Percentiles rank a stretch among this genome's conserved stretches.
Conservation (phyloP, 1,140 invertebrate species). For the Drosophila tropicalis region DNA sequence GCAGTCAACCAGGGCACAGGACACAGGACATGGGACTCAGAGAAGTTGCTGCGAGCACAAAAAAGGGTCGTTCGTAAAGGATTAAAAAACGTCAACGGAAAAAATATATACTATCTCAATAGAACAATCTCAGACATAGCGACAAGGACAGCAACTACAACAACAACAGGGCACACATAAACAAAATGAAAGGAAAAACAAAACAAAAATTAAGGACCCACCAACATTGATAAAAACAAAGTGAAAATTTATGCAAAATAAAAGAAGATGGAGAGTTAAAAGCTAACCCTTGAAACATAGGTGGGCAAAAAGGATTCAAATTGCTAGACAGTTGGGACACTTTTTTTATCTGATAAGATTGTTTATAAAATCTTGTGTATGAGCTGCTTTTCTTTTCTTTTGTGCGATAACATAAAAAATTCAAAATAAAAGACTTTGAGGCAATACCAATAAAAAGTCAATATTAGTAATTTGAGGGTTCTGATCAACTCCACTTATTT, state of each 20-base stretch:
- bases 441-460: neutral
- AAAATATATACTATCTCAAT: conserved; percentile 74
- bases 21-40: conserved; percentile 14
- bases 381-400: conserved; percentile 15
- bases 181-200: conserved; percentile 39
- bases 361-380: conserved; percentile 39
- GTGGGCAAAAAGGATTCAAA: conserved; percentile 26
- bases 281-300: conserved; percentile 30
- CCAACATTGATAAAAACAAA: conserved; percentile 71
- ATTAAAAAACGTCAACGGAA: conserved; percentile 70
- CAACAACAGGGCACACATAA: conserved; percentile 50
- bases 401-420: conserved; percentile 7
- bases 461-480: too few relatives aligned
- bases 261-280: conserved; percentile 49
- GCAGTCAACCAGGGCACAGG: conserved; percentile 50
- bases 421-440: conserved; percentile 25
- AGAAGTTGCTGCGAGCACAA: conserved; percentile 2
- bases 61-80: conserved; percentile 62
- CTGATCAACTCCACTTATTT: too few relatives aligned
- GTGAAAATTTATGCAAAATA: conserved; percentile 80
- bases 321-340: conserved; percentile 33
- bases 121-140: conserved; percentile 68
- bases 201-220: conserved; percentile 38
- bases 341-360: conserved; percentile 44
- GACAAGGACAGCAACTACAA: conserved; percentile 24